Evolutionary conservation across 2,113 vertebrate species (phyloP), one percentile per base, ranked within the genome.

Genomic region (Camelus dromedarius): DNA sequence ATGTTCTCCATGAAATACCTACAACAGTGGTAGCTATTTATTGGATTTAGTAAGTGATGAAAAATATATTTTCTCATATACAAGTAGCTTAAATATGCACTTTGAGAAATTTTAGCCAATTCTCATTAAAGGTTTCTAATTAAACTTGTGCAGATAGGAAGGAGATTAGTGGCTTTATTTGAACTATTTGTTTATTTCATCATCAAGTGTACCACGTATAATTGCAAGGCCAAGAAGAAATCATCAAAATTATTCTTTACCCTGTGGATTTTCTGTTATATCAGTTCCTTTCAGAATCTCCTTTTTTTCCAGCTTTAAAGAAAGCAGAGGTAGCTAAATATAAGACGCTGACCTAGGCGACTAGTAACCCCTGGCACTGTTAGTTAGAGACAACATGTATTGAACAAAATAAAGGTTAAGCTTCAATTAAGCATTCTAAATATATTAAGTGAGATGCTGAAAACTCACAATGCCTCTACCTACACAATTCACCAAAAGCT

Each of bases 41-140:
- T 90, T 97, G 91, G 92, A 82, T 85, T 97, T 96, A 97, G 96
- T 96, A 98, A 98, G 97, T 95, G 91, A 96, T 97, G 96, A 98
- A 97, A 98, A 98, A 98, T 97, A 73, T 8, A 88, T 97, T 95
- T 98, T 83, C 93, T 97, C 92, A 67, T 81, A 87, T 93, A 46
- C 83, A 95, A 95, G 79, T 81, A 94, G 95, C 91, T 98, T 89
- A 92, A 97, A 97, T 96, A 95, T 69, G 95, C 77, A 73, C 30
- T 96, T 95, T 92, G 91, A 98, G 97, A 97, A 98, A 98, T 84
- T 98, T 97, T 95, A 98, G 97, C 97, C 97, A 98, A 98, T 97
- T 92, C 97, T 98, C 98, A 99, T 99, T 98, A 98, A 98, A 98
- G 97, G 89, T 96, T 98, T 98, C 98, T 98, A 98, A 98, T 99